Evolutionary conservation across 2,888 invertebrate genomes (phyloP).

Genomic region (Sarcophaga caerulescens): DNA sequence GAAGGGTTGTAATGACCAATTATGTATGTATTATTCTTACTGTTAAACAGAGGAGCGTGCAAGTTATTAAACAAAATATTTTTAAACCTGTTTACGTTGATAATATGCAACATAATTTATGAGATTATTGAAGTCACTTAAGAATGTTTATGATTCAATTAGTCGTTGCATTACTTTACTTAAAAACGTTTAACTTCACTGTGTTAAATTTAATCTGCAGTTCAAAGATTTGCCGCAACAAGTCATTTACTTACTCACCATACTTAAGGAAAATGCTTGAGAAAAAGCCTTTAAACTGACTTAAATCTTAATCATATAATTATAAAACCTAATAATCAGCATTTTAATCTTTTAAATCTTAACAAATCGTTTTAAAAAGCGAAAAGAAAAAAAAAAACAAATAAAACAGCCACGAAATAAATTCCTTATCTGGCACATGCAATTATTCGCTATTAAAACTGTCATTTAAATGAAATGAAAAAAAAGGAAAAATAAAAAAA

Average conservation of each 20-base stretch:
- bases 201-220: not conserved
- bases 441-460: conserved; percentile 62
- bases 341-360: conserved; percentile 63
- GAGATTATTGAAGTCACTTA: too few relatives aligned
- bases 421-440: conserved; percentile 62
- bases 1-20: too few relatives aligned
- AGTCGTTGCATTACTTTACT: too few relatives aligned
- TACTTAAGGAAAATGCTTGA: too few relatives aligned
- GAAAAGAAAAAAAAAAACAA: conserved; percentile 4
- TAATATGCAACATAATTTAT: too few relatives aligned
- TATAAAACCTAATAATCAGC: conserved; percentile 51
- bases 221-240: not conserved
- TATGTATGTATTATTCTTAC: too few relatives aligned
- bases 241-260: not conserved
- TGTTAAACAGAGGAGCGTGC: too few relatives aligned
- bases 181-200: too few relatives aligned
- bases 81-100: too few relatives aligned
- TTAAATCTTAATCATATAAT: conserved; percentile 55
- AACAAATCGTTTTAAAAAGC: conserved; percentile 58
- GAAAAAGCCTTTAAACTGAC: conserved; percentile 1
- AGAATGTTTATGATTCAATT: too few relatives aligned
- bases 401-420: conserved; percentile 25
- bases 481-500: not conserved
- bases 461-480: conserved; percentile 37
- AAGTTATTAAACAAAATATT: too few relatives aligned